Base-by-base conservation (phyloP, 2,797 vertebrate species). In the Microctenopoma stevenorrisi region DNA sequence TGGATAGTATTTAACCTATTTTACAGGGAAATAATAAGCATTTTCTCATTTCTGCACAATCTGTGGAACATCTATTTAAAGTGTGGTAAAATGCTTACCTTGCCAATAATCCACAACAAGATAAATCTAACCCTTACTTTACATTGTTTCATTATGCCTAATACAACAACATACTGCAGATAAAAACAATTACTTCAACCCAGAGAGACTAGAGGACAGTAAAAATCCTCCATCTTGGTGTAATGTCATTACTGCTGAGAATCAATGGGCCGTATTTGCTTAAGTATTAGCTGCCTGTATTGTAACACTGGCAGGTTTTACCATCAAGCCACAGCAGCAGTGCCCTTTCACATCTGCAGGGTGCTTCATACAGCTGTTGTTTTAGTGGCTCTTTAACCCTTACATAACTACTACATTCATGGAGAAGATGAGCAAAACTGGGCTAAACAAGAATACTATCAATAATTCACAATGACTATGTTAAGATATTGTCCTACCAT, bases 401-500 rank as follows among this genome's bases (percentile, higher is more conserved):
- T 74, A 51, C 47, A 51, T 64, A 25, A 48, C 59, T 57, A 68
- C 44, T 56, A 43, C 37, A 55, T 28, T 47, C 16, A 72, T 40
- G 46, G 15, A 30, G 48, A 54, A 43, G 22, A 22, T 13, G 16
- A 46, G 47, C 25, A 49, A 5, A 57, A 57, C n/a, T n/a, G 14
- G 42, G 37, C 22, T 74, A 25, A 69, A 33, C 71, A 58, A 37
- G 5, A 66, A 52, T 2, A 50, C 16, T 18, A 48, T 15, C 6
- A 37, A 73, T 68, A 4, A 64, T 57, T 50, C 3, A 63, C 42
- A 14, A 12, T 26, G 0, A n/a, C 53, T 11, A 56, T 22, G 72
- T 60, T 5, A 50, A 53, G 1, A 25, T 13, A 18, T 59, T 52
- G 3, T 58, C 96, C 92, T 93, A 99, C 97, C 97, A 99, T 91